Evolutionary conservation across 1,140 invertebrate genomes (phyloP), one percentile per base, ranked within the genome.

Genomic region (Macrobrachium nipponense): DNA sequence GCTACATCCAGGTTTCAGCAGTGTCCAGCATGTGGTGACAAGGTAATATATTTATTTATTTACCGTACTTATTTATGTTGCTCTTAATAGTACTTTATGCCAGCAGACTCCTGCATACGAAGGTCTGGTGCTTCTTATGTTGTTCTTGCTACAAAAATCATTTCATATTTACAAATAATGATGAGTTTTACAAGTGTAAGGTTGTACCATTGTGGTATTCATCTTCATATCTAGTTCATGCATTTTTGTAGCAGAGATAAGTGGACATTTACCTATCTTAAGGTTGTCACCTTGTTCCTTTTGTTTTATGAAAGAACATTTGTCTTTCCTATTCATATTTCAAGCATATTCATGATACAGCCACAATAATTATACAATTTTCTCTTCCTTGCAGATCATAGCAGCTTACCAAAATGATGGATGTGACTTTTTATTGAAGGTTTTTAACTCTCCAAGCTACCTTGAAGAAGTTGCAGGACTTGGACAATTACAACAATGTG

Each of bases 381-480:
- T 64, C 43, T 23, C 23, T 81, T 78, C 59, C 51, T 76, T 87
- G 12, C 88, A 94, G 94, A 93, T 98, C 36, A 90, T 97, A 27
- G 90, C 94, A 18, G 93, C 93, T 61, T 98, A 96, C 91, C 91
- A 91, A 89, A 90, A 91, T 43, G 92, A 95, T 4, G 95, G 95
- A 0, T 94, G 95, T 82, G 93, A 94, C 1, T 99, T 99, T 91
- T 91, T 99, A 20, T 89, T 96, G 10, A 94, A 96, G 89, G 96
- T 96, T 0, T 97, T 98, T 89, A 95, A 97, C 90, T 94, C 95
- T 89, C 94, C 96, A 4, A 94, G 94, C 88, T 96, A 95, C 92
- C 92, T 99, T 75, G 97, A 98, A 92, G 94, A 96, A 89, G 90
- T 99, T 0, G 97, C 97, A 7, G 97, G 97, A 0, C 92, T 99